A percentile compares a stretch with the other conserved stretches of the same genome.
phyloP scores from a whole-genome alignment of 2,888 invertebrate genomes.

The Spisula solida region DNA sequence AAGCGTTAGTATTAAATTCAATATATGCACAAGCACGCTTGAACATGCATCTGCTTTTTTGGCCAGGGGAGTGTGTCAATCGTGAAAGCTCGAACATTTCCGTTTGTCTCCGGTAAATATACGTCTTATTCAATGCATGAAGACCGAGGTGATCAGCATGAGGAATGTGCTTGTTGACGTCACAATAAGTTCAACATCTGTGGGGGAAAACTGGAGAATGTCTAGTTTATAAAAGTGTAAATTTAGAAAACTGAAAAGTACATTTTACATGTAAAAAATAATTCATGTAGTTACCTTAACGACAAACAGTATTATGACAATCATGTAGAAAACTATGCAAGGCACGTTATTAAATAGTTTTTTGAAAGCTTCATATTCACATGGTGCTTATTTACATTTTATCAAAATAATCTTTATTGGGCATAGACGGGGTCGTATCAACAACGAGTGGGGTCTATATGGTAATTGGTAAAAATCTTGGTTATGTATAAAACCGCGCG shows the following conservation, averaged over 20 bases:
- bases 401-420: not conserved
- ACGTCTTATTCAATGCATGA: too few species aligned
- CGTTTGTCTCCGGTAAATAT: too few species aligned
- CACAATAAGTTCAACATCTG: not conserved
- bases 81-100: too few species aligned
- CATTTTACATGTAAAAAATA: not conserved
- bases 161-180: not conserved
- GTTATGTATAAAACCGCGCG: not conserved
- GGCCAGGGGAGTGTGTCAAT: not conserved
- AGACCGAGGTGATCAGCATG: too few species aligned
- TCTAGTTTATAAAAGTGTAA: too few species aligned
- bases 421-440: not conserved
- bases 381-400: not conserved
- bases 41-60: too few species aligned
- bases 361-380: not conserved
- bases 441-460: not conserved
- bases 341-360: not conserved
- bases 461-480: not conserved
- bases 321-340: not conserved
- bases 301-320: conserved; percentile 8
- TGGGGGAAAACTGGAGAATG: too few species aligned
- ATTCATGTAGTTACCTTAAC: not conserved
- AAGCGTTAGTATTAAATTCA: too few species aligned
- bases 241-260: too few species aligned
- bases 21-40: too few species aligned